Evolutionary conservation across 2,797 vertebrate genomes (phyloP).

Genomic region (Bovichtus variegatus): DNA sequence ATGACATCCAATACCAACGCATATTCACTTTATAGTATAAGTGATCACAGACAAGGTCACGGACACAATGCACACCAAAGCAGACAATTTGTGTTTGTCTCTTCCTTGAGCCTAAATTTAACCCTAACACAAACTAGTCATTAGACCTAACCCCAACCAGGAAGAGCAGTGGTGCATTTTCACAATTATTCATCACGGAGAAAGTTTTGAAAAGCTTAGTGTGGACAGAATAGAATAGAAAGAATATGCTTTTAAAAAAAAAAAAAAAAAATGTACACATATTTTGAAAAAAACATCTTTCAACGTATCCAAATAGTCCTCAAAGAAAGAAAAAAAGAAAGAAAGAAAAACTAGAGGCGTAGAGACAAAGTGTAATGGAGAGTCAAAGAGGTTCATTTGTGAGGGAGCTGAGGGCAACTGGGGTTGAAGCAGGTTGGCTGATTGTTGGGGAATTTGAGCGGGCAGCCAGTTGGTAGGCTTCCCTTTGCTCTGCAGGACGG

Average conservation of each 20-base stretch:
- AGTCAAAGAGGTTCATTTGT: conserved; percentile 24
- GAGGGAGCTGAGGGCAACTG: conserved; percentile 34
- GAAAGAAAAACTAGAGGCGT: neutral
- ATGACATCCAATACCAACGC: neutral
- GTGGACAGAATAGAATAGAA: neutral
- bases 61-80: no score
- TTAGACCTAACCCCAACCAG: conserved; percentile 6
- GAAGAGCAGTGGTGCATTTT: neutral
- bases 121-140: conserved; percentile 14
- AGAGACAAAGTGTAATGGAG: neutral
- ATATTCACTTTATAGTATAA: neutral
- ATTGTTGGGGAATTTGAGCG: conserved; percentile 67
- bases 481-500: conserved; percentile 57
- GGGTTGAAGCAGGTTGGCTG: conserved; percentile 60
- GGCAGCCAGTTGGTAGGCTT: conserved; percentile 70
- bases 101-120: conserved; percentile 11
- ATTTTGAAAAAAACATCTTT: neutral
- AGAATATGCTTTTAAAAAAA: neutral
- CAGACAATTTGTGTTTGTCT: neutral
- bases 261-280: neutral
- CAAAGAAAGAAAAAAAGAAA: neutral
- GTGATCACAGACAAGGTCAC: neutral
- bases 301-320: neutral
- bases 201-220: neutral
- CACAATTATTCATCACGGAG: neutral